A percentile compares a stretch with the other conserved stretches of the same genome.
These are phyloP conservation scores for Machimus atricapillus DNA, from an alignment of 2,888 invertebrate species.

Conservation along the genomic window DNA sequence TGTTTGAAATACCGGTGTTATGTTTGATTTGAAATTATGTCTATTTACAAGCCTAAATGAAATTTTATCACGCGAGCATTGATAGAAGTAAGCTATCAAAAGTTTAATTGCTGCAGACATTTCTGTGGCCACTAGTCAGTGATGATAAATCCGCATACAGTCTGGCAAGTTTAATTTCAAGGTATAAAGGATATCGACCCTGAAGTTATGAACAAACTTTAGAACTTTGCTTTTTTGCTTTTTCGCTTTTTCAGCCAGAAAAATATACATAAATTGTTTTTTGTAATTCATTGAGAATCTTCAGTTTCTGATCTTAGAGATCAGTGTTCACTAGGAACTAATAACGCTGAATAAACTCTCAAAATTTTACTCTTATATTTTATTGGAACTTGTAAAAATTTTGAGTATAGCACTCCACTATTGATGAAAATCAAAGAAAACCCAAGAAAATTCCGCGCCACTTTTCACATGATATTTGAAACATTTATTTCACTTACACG, in stretches of 20 bases:
- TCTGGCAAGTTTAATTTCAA: constrained; percentile 29
- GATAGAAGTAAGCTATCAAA: constrained; percentile 5
- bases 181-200: constrained; percentile 1
- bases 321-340: not conserved
- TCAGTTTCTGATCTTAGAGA: not conserved
- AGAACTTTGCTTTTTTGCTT: not conserved
- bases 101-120: constrained; percentile 34
- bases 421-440: not conserved
- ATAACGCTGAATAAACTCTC: not conserved
- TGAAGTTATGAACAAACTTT: not conserved
- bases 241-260: not conserved
- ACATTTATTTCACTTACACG: constrained; percentile 47
- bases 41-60: not conserved
- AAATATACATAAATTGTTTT: not conserved
- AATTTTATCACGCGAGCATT: constrained; percentile 29
- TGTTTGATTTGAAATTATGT: constrained; percentile 3
- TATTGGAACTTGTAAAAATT: not conserved
- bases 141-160: not conserved
- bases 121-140: constrained; percentile 12
- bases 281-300: not conserved
- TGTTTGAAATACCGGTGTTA: not conserved
- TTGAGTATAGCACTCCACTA: not conserved
- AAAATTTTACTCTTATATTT: not conserved
- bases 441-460: not conserved
- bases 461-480: not conserved